Evolutionary conservation across 2,113 vertebrate genomes (phyloP).

Genomic region (Phyllopteryx taeniolatus): DNA sequence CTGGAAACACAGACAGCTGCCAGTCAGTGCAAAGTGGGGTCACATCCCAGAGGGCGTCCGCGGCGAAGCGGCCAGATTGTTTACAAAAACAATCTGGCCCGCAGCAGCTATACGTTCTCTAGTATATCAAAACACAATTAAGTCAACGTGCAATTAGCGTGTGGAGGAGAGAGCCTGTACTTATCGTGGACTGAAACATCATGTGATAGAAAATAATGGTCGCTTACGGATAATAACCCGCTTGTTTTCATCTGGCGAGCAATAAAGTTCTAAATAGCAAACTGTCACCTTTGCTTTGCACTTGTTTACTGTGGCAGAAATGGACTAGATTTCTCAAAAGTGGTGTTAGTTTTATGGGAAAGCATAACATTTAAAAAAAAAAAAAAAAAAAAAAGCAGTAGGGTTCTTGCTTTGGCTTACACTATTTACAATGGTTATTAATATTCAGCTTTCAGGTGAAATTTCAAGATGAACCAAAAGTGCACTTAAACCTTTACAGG

Average conservation of each 20-base stretch:
- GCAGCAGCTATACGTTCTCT: constrained; percentile 38
- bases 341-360: too few relatives aligned
- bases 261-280: constrained; percentile 47
- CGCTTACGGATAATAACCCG: constrained; percentile 25
- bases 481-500: too few relatives aligned
- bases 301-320: neutral
- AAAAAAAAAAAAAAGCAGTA: too few relatives aligned
- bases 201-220: constrained; percentile 50
- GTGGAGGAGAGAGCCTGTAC: constrained; percentile 42
- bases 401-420: too few relatives aligned
- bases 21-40: constrained; percentile 46
- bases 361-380: too few relatives aligned
- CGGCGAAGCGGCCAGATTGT: constrained; percentile 12
- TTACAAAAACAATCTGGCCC: constrained; percentile 29
- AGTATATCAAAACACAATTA: constrained; percentile 56
- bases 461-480: too few relatives aligned
- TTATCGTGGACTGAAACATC: constrained; percentile 50
- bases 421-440: too few relatives aligned
- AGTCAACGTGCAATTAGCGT: constrained; percentile 56
- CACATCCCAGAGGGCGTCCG: constrained; percentile 36
- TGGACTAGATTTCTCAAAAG: neutral
- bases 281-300: constrained; percentile 7
- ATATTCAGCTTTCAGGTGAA: too few relatives aligned
- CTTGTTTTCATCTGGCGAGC: constrained; percentile 37
- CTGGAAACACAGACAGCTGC: constrained; percentile 33